Evolutionary conservation across 2,113 vertebrate genomes (phyloP), one percentile per base, ranked within the genome.

Genomic region (Trichomycterus rosablanca): DNA sequence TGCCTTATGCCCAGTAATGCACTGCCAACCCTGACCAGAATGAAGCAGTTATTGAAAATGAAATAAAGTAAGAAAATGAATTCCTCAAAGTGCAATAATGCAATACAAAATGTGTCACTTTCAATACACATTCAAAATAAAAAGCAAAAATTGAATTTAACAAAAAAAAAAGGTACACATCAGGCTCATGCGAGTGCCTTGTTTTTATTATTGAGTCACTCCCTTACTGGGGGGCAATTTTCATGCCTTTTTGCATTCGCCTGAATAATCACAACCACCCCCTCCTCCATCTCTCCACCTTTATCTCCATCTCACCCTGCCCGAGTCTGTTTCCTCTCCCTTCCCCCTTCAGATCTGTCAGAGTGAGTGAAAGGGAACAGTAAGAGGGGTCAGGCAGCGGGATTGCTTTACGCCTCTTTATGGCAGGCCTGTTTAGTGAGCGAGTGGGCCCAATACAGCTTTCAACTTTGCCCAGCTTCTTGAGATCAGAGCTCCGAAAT

Each of bases 351-450:
- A 16, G 35, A 50, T 15, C 52, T 53, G 56, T 56, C 57, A 30
- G 52, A 50, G 18, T 66, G 59, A 20, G 12, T n/a, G 35, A 30
- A 11, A 60, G 30, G 11, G 50, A 50, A 40, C 23, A 28, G 44
- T 54, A 28, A 52, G 48, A 40, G 30, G 54, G 48, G 62, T 59
- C 63, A 61, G 39, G 37, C 30, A 12, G 46, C 14, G 28, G 44
- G 49, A 71, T 76, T 72, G 69, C 72, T 74, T 75, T 57, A 34
- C 37, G 28, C 53, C 55, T 72, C 75, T 80, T 80, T 77, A 77
- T 59, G 55, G 71, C 56, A 49, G 67, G 39, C 71, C 76, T 80
- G 78, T 83, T 77, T 28, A 28, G 45, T 28, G 15, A n/a, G n/a
- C 48, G 50, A 48, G 18, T n/a, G 52, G 32, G 37, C 52, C 28